Evolutionary conservation across 2,113 vertebrate species (phyloP).

Genomic region (Rissa tridactyla): DNA sequence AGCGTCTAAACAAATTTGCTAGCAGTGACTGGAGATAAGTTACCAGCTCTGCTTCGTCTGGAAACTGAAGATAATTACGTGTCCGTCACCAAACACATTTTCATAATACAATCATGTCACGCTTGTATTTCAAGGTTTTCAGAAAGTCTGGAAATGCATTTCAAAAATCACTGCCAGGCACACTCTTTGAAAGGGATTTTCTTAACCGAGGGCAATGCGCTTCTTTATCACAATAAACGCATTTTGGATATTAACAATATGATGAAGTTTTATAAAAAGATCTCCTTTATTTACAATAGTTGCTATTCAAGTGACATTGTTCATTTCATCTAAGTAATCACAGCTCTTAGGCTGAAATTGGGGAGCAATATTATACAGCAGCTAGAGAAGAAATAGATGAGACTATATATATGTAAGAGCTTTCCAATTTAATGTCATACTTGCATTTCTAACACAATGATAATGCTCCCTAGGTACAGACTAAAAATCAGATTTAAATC

Average conservation of each 20-base stretch:
- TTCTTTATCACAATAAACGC: background rate
- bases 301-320: background rate
- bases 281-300: background rate
- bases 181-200: background rate
- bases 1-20: background rate
- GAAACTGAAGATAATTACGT: background rate
- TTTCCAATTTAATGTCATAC: background rate
- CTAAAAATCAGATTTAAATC: background rate
- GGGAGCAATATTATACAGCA: background rate
- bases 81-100: background rate
- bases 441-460: background rate
- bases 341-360: background rate
- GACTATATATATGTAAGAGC: background rate
- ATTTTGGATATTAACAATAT: background rate
- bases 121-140: background rate
- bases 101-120: background rate
- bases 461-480: background rate
- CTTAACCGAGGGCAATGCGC: background rate
- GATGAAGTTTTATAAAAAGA: background rate
- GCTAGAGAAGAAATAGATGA: background rate
- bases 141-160: background rate
- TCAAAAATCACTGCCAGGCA: background rate
- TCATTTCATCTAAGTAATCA: background rate
- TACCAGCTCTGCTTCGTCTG: background rate
- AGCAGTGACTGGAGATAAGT: background rate